Evolutionary conservation across 30 jellyfish, hydroid and myxozoan species (phyloP), one percentile per base, ranked within the genome.

Genomic region (Cassiopea xamachana): DNA sequence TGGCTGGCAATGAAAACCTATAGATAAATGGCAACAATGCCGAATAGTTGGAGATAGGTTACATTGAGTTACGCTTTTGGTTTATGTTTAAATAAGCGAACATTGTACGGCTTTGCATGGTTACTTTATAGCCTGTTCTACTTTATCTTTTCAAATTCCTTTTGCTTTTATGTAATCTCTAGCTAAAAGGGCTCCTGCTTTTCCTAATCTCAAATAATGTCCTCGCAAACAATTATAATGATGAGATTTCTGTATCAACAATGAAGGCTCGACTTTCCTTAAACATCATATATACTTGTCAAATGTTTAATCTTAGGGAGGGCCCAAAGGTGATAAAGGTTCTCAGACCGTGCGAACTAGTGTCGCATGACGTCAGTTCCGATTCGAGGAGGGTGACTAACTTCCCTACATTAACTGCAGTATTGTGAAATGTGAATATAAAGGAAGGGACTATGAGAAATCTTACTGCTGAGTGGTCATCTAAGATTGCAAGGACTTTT

Each of bases 141-240:
- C 92, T 69, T 83, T 83, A 83, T 84, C 76, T 49, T 70, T 83
- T 83, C 92, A 73, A 83, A 83, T 83, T 83, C 92, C 92, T 72
- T 83, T 83, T 85, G 71, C 55, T 27, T 48, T 83, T 83, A 48
- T 69, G 92, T 83, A 73, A 83, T 83, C 84, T 62, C 83, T 69
- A 17, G 69, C 70, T 83, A 71, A 83, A 83, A 83, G 69, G 92
- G 68, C 92, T 70, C 83, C 39, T 83, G 85, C 74, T 69, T 0
- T 47, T 62, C 68, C 45, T 83, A 83, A 83, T 83, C 92, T 70
- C 83, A 47, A 27, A 49, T 83, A 83, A 83, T 83, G 92, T 83
- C 47, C 64, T 83, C 59, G 92, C 92, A 83, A 83, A 83, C 80
- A 83, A 83, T 72, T 72, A 83, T 48, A 85, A 83, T 83, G 84